Evolutionary conservation across 2,888 invertebrate genomes (phyloP).

Genomic region (Synergus laeviventris): DNA sequence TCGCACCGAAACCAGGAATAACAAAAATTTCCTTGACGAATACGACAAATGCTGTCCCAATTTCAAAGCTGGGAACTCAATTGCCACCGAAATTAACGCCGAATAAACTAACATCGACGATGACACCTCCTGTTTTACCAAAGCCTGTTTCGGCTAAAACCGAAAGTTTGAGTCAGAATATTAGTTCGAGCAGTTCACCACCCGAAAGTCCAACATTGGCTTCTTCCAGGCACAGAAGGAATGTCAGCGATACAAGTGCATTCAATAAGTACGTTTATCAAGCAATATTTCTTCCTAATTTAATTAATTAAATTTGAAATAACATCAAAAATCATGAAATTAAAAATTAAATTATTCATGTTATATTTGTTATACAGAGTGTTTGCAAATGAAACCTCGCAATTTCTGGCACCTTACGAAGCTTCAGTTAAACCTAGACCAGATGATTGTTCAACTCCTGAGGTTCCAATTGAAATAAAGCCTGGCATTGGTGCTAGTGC

Average conservation of each 20-base stretch:
- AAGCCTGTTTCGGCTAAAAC: conserved; percentile 70
- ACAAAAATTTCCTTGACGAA: conserved; percentile 64
- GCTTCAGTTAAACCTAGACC: conserved; percentile 80
- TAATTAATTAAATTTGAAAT: not conserved
- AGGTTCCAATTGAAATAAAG: conserved; percentile 67
- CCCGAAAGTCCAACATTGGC: conserved; percentile 72
- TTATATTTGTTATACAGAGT: conserved; percentile 76
- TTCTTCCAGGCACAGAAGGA: conserved; percentile 83
- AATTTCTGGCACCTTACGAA: conserved; percentile 86
- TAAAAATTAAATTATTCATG: conserved; percentile 28
- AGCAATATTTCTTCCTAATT: not conserved
- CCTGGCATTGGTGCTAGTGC: conserved; percentile 73
- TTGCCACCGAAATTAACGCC: conserved; percentile 50
- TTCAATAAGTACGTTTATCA: conserved; percentile 83
- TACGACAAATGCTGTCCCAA: conserved; percentile 62
- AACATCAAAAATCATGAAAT: no score
- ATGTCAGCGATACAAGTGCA: conserved; percentile 90
- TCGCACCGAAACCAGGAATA: conserved; percentile 69
- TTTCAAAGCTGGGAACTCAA: conserved; percentile 69
- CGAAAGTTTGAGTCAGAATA: conserved; percentile 73
- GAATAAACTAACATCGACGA: conserved; percentile 56
- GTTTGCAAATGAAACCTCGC: conserved; percentile 85
- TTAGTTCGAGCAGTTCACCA: conserved; percentile 71
- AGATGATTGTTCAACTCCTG: conserved; percentile 75
- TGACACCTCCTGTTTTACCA: conserved; percentile 64